Evolutionary conservation across 2,113 vertebrate genomes (phyloP).

Genomic region (Cricetomys ansorgei): DNA sequence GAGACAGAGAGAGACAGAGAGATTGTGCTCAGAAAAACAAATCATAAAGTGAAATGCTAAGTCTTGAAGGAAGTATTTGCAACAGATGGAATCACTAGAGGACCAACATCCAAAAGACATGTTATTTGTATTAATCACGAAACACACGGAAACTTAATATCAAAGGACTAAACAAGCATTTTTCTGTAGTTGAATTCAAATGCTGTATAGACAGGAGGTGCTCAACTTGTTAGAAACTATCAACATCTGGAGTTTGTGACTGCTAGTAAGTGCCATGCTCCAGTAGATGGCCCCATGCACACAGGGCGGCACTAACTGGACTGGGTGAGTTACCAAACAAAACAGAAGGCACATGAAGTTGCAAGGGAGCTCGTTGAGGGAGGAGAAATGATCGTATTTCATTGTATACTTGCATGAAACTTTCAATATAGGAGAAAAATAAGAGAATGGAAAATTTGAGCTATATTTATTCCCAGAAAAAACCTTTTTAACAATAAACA

Average conservation of each 20-base stretch:
- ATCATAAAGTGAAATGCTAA: background rate
- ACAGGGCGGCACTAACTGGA: background rate
- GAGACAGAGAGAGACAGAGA: background rate
- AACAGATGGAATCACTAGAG: constrained; percentile 17
- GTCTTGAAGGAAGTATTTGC: background rate
- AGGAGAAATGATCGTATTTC: background rate
- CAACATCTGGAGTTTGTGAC: background rate
- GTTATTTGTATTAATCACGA: background rate
- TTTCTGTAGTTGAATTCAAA: background rate
- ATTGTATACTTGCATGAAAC: background rate
- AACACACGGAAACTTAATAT: background rate
- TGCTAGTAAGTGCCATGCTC: background rate
- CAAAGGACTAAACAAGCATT: constrained; percentile 14
- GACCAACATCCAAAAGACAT: background rate
- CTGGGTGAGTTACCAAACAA: background rate
- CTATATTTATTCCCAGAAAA: background rate
- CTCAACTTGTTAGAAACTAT: background rate
- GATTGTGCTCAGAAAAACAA: background rate
- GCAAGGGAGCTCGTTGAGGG: no score
- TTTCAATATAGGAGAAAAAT: background rate
- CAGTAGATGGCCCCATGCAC: background rate
- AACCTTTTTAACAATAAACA: background rate
- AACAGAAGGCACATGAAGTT: background rate
- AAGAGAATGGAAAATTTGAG: background rate
- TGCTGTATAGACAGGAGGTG: background rate